A percentile compares a stretch with the other conserved stretches of the same genome.
phyloP scores from a whole-genome alignment of 2,888 invertebrate genomes.

The Cryptosula pallasiana region DNA sequence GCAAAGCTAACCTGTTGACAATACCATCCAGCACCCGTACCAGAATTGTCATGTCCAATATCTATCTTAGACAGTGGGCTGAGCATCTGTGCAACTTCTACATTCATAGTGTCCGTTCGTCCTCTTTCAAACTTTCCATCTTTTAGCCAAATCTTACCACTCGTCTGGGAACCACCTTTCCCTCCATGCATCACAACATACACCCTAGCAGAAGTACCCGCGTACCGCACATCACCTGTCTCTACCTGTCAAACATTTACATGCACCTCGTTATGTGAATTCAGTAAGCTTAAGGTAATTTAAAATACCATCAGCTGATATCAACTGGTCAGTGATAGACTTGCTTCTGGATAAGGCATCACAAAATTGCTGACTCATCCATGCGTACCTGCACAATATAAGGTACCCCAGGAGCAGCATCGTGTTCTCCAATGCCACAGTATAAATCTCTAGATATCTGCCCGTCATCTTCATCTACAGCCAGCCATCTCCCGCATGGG shows the following conservation, averaged over 20 bases:
- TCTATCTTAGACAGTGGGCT: constrained; percentile 48
- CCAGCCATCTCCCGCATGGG: constrained; percentile 50
- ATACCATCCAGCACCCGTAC: constrained; percentile 48
- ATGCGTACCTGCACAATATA: constrained; percentile 42
- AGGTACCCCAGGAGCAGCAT: constrained; percentile 41
- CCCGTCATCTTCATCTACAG: constrained; percentile 50
- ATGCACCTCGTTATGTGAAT: too few relatives aligned
- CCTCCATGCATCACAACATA: constrained; percentile 45
- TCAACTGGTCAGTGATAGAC: too few relatives aligned
- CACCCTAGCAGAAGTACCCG: constrained; percentile 49
- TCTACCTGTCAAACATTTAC: constrained; percentile 25
- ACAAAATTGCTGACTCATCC: too few relatives aligned
- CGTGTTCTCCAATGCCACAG: constrained; percentile 37
- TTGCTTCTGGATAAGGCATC: too few relatives aligned
- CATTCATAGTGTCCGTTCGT: constrained; percentile 46
- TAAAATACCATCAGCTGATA: too few relatives aligned
- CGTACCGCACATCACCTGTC: constrained; percentile 46
- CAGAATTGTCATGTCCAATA: constrained; percentile 51
- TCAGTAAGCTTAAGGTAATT: too few relatives aligned
- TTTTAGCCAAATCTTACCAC: constrained; percentile 50
- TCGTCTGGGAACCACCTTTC: constrained; percentile 37
- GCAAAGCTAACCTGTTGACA: constrained; percentile 37
- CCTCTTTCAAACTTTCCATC: constrained; percentile 47
- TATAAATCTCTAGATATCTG: constrained; percentile 45
- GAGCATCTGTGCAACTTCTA: constrained; percentile 42